These are phyloP conservation scores for Eumacrocentrus americanus DNA, from an alignment of 2,888 invertebrate species.

Conservation along the genomic window DNA sequence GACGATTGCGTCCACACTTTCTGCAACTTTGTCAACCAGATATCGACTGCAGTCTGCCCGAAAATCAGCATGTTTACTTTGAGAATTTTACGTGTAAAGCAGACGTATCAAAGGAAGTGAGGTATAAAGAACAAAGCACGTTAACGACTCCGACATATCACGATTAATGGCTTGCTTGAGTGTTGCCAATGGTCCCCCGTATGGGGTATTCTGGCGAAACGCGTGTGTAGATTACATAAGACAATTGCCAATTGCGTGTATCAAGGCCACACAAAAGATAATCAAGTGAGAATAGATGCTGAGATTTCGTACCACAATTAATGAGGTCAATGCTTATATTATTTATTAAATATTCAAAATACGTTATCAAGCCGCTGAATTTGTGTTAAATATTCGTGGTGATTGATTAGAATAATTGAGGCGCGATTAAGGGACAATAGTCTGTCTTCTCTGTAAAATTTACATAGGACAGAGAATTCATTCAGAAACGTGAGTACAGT, in stretches of 20 bases:
- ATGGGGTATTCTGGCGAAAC: too few species aligned
- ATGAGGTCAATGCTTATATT: too few species aligned
- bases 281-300: not conserved
- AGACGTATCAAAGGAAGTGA: conserved; percentile 74
- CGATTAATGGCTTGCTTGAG: not conserved
- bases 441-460: not conserved
- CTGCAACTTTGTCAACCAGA: conserved; percentile 84
- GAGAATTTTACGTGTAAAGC: conserved; percentile 73
- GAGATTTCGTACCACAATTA: not conserved
- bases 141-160: not conserved
- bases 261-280: not conserved
- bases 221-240: not conserved
- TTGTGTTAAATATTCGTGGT: too few species aligned
- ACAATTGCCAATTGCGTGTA: not conserved
- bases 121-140: conserved; percentile 49
- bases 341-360: too few species aligned
- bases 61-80: conserved; percentile 72
- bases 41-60: conserved; percentile 67
- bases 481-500: conserved; percentile 18
- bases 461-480: conserved; percentile 30
- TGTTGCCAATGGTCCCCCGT: not conserved
- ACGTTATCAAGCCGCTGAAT: too few species aligned
- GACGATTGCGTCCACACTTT: conserved; percentile 94
- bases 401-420: too few species aligned
- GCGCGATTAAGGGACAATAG: not conserved